These are phyloP conservation scores for Athene cunicularia DNA, from an alignment of 2,113 vertebrate species.

Conservation along the genomic window DNA sequence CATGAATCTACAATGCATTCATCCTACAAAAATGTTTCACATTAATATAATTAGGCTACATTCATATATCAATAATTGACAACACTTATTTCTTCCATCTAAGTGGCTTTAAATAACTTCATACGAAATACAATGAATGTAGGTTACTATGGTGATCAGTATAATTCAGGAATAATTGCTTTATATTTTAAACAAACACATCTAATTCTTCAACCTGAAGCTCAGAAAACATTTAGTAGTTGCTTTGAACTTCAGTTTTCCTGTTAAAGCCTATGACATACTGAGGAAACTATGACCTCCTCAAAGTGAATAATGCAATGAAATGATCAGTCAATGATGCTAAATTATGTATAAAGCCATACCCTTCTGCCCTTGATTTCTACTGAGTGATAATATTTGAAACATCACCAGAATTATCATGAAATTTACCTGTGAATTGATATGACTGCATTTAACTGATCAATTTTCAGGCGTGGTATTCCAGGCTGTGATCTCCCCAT, in stretches of 20 bases:
- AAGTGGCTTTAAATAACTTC: conserved; percentile 33
- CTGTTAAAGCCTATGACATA: background rate
- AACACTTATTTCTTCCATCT: conserved; percentile 27
- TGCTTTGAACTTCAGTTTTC: background rate
- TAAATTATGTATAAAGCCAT: background rate
- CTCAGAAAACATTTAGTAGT: background rate
- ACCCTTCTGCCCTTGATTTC: background rate
- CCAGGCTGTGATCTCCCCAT: background rate
- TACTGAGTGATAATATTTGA: background rate
- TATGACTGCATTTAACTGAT: background rate
- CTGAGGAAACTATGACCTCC: background rate
- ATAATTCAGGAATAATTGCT: conserved; percentile 22
- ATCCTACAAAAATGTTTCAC: background rate
- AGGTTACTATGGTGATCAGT: conserved; percentile 34
- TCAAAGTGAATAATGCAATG: background rate
- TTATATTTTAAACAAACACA: background rate
- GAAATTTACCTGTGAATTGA: background rate
- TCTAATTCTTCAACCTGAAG: background rate
- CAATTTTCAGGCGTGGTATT: background rate
- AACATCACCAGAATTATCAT: background rate
- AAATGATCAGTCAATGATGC: background rate
- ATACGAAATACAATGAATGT: background rate
- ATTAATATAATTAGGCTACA: conserved; percentile 28
- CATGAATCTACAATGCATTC: background rate
- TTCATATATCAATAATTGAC: conserved; percentile 43